Conservation (phyloP, 1,140 invertebrate genomes). For the Dryas iulia region DNA sequence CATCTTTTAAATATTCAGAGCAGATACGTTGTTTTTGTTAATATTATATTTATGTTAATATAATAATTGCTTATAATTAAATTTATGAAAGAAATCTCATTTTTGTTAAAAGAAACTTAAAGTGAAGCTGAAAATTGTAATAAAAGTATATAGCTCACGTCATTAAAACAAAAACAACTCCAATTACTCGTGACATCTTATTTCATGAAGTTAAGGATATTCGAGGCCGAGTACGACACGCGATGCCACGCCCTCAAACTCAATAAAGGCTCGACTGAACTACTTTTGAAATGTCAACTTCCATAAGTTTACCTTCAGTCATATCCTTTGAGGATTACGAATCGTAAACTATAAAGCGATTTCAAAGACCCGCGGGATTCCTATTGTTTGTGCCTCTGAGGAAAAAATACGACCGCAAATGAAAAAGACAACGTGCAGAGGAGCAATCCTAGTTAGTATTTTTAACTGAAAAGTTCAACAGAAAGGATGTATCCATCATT, state of each 20-base stretch:
- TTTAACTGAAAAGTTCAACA: conserved; percentile 38
- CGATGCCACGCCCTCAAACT: conserved; percentile 52
- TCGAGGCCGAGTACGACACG: conserved; percentile 42
- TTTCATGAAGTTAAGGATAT: conserved; percentile 22
- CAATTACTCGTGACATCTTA: conserved; percentile 10
- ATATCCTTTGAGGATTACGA: conserved; percentile 6
- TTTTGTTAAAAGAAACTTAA: not conserved
- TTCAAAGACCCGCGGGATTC: conserved; percentile 4
- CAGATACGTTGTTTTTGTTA: too few relatives aligned
- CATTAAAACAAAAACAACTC: conserved; percentile 1
- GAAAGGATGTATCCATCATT: conserved; percentile 50
- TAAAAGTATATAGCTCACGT: not conserved
- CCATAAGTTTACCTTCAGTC: conserved; percentile 12
- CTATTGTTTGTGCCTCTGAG: conserved; percentile 11
- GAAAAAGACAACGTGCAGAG: conserved; percentile 31
- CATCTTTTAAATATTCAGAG: too few relatives aligned
- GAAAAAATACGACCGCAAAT: conserved; percentile 29
- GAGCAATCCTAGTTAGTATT: conserved; percentile 34
- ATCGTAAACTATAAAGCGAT: conserved; percentile 10
- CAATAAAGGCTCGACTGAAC: conserved; percentile 36
- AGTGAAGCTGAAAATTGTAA: not conserved
- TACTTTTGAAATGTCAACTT: conserved; percentile 21
- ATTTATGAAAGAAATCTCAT: not conserved
- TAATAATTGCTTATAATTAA: too few relatives aligned
- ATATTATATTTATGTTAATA: too few relatives aligned